Percentiles rank a stretch among this genome's conserved stretches.
phyloP scores from a whole-genome alignment of 2,797 vertebrate genomes.

The Botia kubotai region DNA sequence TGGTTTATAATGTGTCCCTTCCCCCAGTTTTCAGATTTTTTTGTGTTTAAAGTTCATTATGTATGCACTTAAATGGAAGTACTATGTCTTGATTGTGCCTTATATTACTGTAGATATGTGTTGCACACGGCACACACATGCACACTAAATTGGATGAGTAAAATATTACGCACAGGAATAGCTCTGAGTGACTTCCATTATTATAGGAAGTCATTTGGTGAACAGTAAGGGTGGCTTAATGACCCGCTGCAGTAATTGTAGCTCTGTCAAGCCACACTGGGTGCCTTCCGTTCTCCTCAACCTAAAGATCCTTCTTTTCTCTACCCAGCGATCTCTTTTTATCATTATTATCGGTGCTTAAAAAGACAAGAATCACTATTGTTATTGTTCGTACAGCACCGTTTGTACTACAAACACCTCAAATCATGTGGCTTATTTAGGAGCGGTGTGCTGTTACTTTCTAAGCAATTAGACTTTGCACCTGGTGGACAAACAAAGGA shows the following conservation, averaged over 20 bases:
- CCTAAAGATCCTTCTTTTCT: conserved; percentile 10
- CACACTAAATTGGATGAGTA: background rate
- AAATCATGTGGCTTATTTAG: background rate
- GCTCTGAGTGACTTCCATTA: conserved; percentile 54
- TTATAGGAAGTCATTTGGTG: conserved; percentile 55
- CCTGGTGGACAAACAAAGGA: background rate
- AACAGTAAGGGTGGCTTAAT: conserved; percentile 52
- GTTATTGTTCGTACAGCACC: background rate
- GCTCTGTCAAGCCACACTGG: conserved; percentile 56
- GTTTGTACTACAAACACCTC: background rate
- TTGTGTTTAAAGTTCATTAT: background rate
- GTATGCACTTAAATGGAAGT: background rate
- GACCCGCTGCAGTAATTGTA: conserved; percentile 54
- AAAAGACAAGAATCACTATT: conserved; percentile 3
- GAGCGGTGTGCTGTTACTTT: background rate
- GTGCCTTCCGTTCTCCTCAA: conserved; percentile 50
- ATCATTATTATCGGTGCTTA: conserved; percentile 19
- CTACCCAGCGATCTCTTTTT: conserved; percentile 8
- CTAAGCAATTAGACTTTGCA: background rate
- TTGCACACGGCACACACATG: background rate
- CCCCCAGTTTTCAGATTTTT: background rate
- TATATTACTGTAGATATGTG: background rate
- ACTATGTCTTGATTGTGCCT: background rate
- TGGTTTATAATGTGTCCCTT: background rate
- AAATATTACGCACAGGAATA: conserved; percentile 24